A percentile compares a stretch with the other conserved stretches of the same genome.
phyloP scores from a whole-genome alignment of 2,797 vertebrate genomes.

The Carapus acus region DNA sequence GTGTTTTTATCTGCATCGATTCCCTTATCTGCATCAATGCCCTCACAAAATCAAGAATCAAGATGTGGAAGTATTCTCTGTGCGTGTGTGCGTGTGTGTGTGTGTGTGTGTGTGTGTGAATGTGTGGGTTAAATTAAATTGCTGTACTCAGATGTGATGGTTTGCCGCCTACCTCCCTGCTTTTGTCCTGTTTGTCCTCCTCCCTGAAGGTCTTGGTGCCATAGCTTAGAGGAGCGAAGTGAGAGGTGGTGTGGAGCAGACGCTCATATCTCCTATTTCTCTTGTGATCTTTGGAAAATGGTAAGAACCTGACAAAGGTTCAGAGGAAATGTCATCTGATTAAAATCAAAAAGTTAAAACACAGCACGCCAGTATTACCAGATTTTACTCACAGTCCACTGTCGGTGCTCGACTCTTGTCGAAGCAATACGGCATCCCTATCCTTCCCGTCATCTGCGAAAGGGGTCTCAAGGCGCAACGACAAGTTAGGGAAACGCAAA shows the following conservation, averaged over 20 bases:
- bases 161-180: conserved; percentile 68
- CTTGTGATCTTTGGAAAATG: conserved; percentile 64
- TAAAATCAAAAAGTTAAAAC: too few relatives aligned
- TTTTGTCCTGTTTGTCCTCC: conserved; percentile 57
- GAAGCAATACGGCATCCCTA: conserved; percentile 62
- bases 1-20: too few relatives aligned
- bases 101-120: too few relatives aligned
- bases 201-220: conserved; percentile 71
- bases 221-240: conserved; percentile 57
- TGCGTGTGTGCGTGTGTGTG: too few relatives aligned
- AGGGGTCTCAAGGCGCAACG: conserved; percentile 72
- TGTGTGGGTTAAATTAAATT: too few relatives aligned
- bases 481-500: conserved; percentile 77
- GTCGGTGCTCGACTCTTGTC: conserved; percentile 44
- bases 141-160: conserved; percentile 3
- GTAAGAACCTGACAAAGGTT: conserved; percentile 65
- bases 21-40: too few relatives aligned
- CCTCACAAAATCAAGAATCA: too few relatives aligned
- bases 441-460: conserved; percentile 67
- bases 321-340: too few relatives aligned
- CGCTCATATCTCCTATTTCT: conserved; percentile 64
- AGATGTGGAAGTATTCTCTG: too few relatives aligned
- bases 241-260: conserved; percentile 60
- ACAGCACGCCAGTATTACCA: background rate
- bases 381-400: conserved; percentile 22